phyloP scores from a whole-genome alignment of 1,140 invertebrate species.

The Phymastichus coffea region DNA sequence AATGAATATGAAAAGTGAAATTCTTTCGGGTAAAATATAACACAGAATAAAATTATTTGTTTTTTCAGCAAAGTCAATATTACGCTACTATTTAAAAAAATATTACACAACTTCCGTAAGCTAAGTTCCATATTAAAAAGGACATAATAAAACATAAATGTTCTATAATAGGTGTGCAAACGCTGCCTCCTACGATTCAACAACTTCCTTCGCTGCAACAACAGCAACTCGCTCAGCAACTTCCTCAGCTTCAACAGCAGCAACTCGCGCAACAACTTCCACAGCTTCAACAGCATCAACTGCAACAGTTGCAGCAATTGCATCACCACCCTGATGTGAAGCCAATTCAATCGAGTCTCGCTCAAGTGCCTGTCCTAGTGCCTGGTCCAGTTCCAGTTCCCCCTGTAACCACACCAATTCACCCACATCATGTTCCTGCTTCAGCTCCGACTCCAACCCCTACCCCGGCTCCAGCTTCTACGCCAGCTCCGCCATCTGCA shows the following conservation, averaged over 20 bases:
- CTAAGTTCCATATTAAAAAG: no score
- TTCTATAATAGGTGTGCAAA: not conserved
- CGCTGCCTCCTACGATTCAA: slow-evolving; percentile 1
- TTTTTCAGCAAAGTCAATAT: no score
- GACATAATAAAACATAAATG: no score
- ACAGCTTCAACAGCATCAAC: slow-evolving; percentile 2
- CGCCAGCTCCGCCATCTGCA: slow-evolving; percentile 41
- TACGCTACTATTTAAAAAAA: no score
- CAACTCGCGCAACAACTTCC: slow-evolving; percentile 2
- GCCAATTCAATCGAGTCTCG: slow-evolving; percentile 21
- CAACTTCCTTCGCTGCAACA: slow-evolving; percentile 7
- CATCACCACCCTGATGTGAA: slow-evolving; percentile 15
- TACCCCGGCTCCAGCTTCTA: slow-evolving; percentile 32
- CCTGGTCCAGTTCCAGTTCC: slow-evolving; percentile 31
- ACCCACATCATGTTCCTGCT: slow-evolving; percentile 34
- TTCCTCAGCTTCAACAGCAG: slow-evolving; percentile 1
- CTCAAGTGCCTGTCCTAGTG: slow-evolving; percentile 41
- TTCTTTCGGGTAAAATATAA: no score
- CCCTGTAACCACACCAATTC: slow-evolving; percentile 26
- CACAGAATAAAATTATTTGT: no score
- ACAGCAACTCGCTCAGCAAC: slow-evolving; percentile 6
- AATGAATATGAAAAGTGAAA: no score
- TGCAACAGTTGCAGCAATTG: not conserved
- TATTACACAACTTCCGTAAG: no score
- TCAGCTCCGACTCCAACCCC: slow-evolving; percentile 32